Percentiles rank a stretch among this genome's conserved stretches.
phyloP scores from a whole-genome alignment of 2,888 invertebrate genomes.

The Drosophila maculinotata region DNA sequence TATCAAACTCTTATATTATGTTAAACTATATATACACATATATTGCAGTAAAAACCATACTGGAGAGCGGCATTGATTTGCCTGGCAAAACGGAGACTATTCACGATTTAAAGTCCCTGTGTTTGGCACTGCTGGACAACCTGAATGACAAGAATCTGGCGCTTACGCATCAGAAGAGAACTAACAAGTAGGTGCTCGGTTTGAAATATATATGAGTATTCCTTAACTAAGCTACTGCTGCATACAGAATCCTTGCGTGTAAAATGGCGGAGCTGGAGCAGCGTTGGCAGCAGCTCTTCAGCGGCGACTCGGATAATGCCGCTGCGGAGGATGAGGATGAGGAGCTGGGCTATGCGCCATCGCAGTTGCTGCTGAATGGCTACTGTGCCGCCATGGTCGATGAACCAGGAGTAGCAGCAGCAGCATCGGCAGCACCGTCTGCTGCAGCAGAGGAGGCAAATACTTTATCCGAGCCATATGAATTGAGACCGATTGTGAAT shows the following conservation, averaged over 20 bases:
- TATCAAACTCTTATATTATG: neutral
- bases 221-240: neutral
- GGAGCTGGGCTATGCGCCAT: conserved; percentile 84
- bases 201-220: neutral
- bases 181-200: conserved; percentile 89
- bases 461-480: conserved; percentile 77
- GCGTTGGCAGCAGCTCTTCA: conserved; percentile 88
- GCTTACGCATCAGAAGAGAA: conserved; percentile 93
- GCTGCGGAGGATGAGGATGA: conserved; percentile 67
- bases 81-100: conserved; percentile 89
- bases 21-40: neutral
- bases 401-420: conserved; percentile 29
- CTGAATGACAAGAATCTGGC: conserved; percentile 94
- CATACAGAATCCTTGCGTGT: conserved; percentile 90
- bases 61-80: conserved; percentile 88
- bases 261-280: conserved; percentile 93
- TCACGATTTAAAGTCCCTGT: conserved; percentile 91
- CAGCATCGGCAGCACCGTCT: conserved; percentile 24
- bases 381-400: conserved; percentile 87
- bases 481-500: conserved; percentile 72
- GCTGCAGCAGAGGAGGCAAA: conserved; percentile 81
- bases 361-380: conserved; percentile 89
- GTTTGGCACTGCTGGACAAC: conserved; percentile 92
- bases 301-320: conserved; percentile 68
- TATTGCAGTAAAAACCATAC: conserved; percentile 89